A percentile compares a stretch with the other conserved stretches of the same genome.
phyloP scores from a whole-genome alignment of 1,140 invertebrate genomes.

The Ooceraea biroi region DNA sequence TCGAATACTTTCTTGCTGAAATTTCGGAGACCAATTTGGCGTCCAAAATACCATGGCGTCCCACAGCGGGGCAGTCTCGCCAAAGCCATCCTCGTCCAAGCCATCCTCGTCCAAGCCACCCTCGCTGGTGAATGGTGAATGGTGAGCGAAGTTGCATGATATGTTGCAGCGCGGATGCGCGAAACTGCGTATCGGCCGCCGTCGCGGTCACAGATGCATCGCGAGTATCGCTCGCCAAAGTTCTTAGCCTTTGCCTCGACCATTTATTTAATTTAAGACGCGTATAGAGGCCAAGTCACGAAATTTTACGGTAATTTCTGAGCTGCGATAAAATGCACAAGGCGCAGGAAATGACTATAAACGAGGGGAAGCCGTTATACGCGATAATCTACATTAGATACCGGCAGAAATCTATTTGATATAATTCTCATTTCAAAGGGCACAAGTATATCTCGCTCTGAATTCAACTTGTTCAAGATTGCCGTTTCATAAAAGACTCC shows the following conservation, averaged over 20 bases:
- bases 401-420: constrained; percentile 15
- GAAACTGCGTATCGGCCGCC: constrained; percentile 74
- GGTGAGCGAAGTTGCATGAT: constrained; percentile 79
- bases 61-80: constrained; percentile 11
- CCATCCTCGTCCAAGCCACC: neutral
- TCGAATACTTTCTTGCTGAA: constrained; percentile 2
- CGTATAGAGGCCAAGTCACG: constrained; percentile 14
- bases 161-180: constrained; percentile 76
- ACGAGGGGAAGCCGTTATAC: neutral
- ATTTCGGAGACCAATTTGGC: constrained; percentile 18
- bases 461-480: constrained; percentile 6
- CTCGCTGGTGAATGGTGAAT: constrained; percentile 74
- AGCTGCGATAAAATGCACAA: constrained; percentile 43
- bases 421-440: constrained; percentile 23
- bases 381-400: neutral
- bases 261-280: constrained; percentile 53
- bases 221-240: constrained; percentile 13
- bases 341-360: constrained; percentile 19
- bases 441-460: neutral
- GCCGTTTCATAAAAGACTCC: neutral
- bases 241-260: neutral
- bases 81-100: too few species aligned
- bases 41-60: neutral
- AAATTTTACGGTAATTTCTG: constrained; percentile 42
- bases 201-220: constrained; percentile 55